Percentiles rank a stretch among this genome's conserved stretches.
phyloP scores from a whole-genome alignment of 2,113 vertebrate genomes.

The Octodon degus region DNA sequence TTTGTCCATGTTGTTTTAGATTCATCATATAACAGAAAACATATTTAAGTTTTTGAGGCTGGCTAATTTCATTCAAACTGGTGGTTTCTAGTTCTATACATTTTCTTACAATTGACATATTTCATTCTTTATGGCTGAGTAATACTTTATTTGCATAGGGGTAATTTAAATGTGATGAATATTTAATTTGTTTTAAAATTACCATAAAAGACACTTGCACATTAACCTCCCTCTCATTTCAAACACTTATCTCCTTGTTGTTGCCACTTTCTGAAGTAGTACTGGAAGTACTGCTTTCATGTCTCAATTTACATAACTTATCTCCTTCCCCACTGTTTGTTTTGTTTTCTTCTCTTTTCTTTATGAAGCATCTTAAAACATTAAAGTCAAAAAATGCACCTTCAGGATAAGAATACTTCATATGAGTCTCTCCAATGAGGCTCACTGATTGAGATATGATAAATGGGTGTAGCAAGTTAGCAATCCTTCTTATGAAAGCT shows the following conservation, averaged over 20 bases:
- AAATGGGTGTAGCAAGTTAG: neutral
- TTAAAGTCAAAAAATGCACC: neutral
- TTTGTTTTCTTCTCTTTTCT: neutral
- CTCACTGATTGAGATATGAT: neutral
- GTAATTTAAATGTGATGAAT: neutral
- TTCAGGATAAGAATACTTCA: neutral
- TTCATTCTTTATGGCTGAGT: neutral
- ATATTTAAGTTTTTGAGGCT: neutral
- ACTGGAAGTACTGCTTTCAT: neutral
- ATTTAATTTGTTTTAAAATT: neutral
- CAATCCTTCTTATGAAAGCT: neutral
- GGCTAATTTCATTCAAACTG: neutral
- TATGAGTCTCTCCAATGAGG: neutral
- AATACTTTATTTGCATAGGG: neutral
- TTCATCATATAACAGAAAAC: neutral
- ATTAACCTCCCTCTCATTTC: neutral
- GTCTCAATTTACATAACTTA: neutral
- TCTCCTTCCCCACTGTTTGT: neutral
- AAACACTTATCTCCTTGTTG: neutral
- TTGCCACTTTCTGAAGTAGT: neutral
- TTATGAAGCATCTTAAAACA: neutral
- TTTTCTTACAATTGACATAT: neutral
- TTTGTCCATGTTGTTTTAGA: neutral
- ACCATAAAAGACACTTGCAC: neutral
- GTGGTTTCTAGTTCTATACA: neutral